A percentile compares a stretch with the other conserved stretches of the same genome.
Conservation (phyloP, 1,140 invertebrate genomes). For the Holcopasites calliopsidis region DNA sequence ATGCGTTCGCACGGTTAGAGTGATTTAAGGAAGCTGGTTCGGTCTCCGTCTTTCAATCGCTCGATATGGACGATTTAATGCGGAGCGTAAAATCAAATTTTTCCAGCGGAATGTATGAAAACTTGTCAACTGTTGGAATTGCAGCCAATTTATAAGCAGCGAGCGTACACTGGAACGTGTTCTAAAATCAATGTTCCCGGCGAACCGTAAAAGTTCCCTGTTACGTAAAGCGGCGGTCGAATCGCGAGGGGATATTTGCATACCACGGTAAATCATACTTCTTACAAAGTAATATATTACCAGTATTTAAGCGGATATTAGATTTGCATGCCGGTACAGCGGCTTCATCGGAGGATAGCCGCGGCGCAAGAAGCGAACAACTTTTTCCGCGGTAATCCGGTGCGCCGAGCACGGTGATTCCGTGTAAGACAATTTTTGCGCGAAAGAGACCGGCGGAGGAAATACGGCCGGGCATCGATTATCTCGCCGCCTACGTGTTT, state of each 20-base stretch:
- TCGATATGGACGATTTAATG: too few relatives aligned
- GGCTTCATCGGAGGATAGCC: background rate
- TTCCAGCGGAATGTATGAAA: too few relatives aligned
- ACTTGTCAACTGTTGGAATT: too few relatives aligned
- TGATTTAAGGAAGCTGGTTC: too few relatives aligned
- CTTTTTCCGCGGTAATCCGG: background rate
- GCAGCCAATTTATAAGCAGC: too few relatives aligned
- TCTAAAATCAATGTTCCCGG: background rate
- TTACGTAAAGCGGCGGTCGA: background rate
- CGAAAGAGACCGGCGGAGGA: background rate
- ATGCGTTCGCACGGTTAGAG: too few relatives aligned
- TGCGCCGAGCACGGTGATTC: background rate
- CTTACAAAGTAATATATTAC: conserved; percentile 10
- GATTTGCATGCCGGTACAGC: too few relatives aligned
- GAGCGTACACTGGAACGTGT: too few relatives aligned
- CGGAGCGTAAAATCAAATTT: too few relatives aligned
- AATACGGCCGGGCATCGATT: background rate
- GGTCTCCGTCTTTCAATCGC: too few relatives aligned
- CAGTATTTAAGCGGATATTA: background rate
- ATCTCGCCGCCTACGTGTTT: background rate
- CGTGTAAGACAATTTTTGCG: background rate
- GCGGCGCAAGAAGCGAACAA: background rate
- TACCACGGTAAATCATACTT: conserved; percentile 2
- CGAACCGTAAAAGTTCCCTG: background rate
- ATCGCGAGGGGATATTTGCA: background rate